Evolutionary conservation across 2,113 vertebrate genomes (phyloP).

Genomic region (Ammospiza caudacuta): DNA sequence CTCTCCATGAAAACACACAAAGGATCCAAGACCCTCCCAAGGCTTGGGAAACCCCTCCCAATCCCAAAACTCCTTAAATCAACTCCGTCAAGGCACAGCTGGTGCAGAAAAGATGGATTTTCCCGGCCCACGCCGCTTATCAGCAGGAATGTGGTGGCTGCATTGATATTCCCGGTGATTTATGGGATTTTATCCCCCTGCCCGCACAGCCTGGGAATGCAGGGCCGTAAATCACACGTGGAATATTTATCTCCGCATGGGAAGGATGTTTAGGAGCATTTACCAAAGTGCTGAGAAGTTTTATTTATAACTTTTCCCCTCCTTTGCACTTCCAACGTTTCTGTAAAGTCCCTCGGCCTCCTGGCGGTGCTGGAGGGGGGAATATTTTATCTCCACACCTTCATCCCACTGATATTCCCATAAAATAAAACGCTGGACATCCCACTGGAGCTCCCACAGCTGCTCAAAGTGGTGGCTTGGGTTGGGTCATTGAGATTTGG

Average conservation of each 20-base stretch:
- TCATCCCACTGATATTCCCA: slow-evolving; percentile 39
- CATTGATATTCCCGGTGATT: not conserved
- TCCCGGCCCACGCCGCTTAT: not conserved
- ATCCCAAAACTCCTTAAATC: not conserved
- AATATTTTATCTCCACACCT: slow-evolving; percentile 13
- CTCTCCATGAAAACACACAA: not conserved
- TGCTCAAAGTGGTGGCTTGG: not conserved
- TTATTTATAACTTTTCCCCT: slow-evolving; percentile 35
- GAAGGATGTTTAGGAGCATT: slow-evolving; percentile 9
- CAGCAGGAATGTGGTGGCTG: not conserved
- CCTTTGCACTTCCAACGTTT: rapidly evolving
- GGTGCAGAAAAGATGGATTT: not conserved
- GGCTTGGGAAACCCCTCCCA: not conserved
- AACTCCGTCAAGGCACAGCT: rapidly evolving
- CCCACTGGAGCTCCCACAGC: not conserved
- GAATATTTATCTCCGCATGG: slow-evolving; percentile 30
- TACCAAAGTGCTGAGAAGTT: slow-evolving; percentile 11
- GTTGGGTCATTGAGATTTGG: not conserved
- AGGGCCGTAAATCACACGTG: slow-evolving; percentile 46
- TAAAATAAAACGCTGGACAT: slow-evolving; percentile 32
- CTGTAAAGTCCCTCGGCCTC: not conserved
- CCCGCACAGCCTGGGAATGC: not conserved
- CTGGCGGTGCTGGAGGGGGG: rapidly evolving
- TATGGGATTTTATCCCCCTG: not conserved
- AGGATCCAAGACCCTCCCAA: not conserved